phyloP scores from a whole-genome alignment of 37 sponge, comb jelly and placozoan species.

The Chondrosia reniformis region DNA sequence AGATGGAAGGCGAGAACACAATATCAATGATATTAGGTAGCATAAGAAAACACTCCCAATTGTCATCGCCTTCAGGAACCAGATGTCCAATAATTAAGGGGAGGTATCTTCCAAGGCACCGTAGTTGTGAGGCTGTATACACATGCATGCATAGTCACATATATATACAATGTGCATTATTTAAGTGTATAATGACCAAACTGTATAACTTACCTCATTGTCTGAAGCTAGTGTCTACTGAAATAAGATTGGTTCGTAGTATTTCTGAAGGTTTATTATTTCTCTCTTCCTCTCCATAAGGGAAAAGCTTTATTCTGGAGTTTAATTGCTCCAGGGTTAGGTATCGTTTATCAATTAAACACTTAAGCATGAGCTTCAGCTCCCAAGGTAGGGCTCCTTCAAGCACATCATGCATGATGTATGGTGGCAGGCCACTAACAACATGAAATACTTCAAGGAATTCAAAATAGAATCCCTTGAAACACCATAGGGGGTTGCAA shows the following conservation, averaged over 20 bases:
- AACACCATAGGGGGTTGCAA: slow-evolving; percentile 52
- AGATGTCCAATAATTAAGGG: slow-evolving; percentile 53
- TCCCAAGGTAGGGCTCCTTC: slow-evolving; percentile 40
- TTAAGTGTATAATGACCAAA: no score
- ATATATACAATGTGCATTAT: no score
- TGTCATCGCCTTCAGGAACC: slow-evolving; percentile 30
- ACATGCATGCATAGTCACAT: background rate
- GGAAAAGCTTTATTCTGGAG: slow-evolving; percentile 22
- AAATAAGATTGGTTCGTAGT: background rate
- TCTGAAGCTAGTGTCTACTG: background rate
- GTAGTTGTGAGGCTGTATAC: slow-evolving; percentile 43
- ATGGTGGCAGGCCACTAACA: slow-evolving; percentile 47
- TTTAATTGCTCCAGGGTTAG: slow-evolving; percentile 32
- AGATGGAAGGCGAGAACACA: slow-evolving; percentile 28
- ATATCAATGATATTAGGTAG: slow-evolving; percentile 39
- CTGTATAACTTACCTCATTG: slow-evolving; percentile 20
- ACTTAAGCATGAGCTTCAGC: slow-evolving; percentile 19
- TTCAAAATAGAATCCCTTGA: slow-evolving; percentile 37
- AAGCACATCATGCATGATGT: slow-evolving; percentile 71
- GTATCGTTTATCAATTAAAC: slow-evolving; percentile 1
- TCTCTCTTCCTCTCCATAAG: background rate
- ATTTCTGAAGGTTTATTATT: background rate
- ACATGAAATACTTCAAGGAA: slow-evolving; percentile 54
- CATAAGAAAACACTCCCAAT: slow-evolving; percentile 46
- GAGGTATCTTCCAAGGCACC: slow-evolving; percentile 49